Evolutionary conservation across 2,888 invertebrate species (phyloP), one percentile per base, ranked within the genome.

Genomic region (Urechis unicinctus): DNA sequence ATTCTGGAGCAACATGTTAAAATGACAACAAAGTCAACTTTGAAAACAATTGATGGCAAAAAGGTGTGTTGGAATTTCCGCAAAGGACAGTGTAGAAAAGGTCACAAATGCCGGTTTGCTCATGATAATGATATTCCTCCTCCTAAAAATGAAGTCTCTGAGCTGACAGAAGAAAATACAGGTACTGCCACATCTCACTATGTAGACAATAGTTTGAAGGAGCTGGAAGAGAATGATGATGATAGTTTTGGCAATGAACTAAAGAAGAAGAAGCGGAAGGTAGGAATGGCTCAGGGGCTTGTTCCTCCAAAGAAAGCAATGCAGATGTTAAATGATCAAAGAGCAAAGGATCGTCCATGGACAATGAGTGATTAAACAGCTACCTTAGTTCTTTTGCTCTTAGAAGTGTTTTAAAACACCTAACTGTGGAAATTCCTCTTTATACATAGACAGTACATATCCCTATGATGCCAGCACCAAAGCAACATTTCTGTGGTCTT

Each of bases 11-110:
- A 89, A 70, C 93, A 93, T 75, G 92, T 93, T 0, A 91, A 91
- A 83, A 91, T 93, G 90, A 91, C 88, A 68, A 72, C 68, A 52
- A 46, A 52, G 41, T 31, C 30, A 24, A 54, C 53, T 4, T 68
- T 70, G 43, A 68, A 70, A 53, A 71, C 69, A 86, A 71, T 84
- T 85, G 17, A 84, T 85, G 66, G 85, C 90, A 0, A 88, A 87
- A 69, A 89, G 88, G 74, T 93, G 60, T 94, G 94, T 78, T 93
- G 90, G 89, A 93, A 91, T 79, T 91, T 91, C 74, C 82, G 89
- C 41, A 91, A 91, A 74, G 92, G 93, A 1, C 83, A 87, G 29
- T 94, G 94, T 74, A 83, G 90, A 52, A 91, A 91, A 78, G 93
- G 93, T 0, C 90, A 90, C 72, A 91, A 89, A 69, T 94, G 94